phyloP scores from a whole-genome alignment of 2,113 vertebrate genomes.

The pig (Sus scrofa) region T2T-Sscrofa CM000822.6:2405501-2406000 shows the following conservation, averaged over 20 bases:
- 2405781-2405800: not conserved
- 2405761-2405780: not conserved
- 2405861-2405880: not conserved
- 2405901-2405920: not conserved
- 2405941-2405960: not conserved
- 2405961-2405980: not conserved
- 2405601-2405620: not conserved
- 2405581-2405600: not conserved
- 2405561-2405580: not conserved
- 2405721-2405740: rapidly evolving
- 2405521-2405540: not conserved
- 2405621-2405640: not conserved
- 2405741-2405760: not conserved
- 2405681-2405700: not conserved
- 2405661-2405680: not conserved
- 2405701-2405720: not conserved
- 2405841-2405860: not conserved
- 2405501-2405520: not conserved
- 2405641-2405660: not conserved
- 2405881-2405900: not conserved
- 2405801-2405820: not conserved
- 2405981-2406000: not conserved
- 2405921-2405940: not conserved
- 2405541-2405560: not conserved
- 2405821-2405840: not conserved